Evolutionary conservation across 2,113 vertebrate genomes (phyloP).

Genomic region (Brevimyrus niger): DNA sequence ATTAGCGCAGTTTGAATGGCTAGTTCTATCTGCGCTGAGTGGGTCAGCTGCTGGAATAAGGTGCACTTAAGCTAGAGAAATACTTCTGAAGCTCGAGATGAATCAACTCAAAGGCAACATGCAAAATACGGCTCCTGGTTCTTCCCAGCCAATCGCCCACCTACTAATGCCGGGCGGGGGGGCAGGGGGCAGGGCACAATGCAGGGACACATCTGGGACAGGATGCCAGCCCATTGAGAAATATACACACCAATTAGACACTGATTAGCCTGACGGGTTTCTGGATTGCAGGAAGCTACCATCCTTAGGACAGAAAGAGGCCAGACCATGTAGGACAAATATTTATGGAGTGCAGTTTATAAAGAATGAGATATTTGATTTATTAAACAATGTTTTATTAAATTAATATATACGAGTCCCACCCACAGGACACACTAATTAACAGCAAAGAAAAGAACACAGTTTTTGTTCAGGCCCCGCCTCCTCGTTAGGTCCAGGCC

Average conservation of each 20-base stretch:
- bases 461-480: not conserved
- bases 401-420: not conserved
- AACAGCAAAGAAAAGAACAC: too few species aligned
- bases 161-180: not conserved
- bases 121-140: not conserved
- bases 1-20: slow-evolving; percentile 44
- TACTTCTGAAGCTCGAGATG: slow-evolving; percentile 39
- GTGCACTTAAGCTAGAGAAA: slow-evolving; percentile 36
- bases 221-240: not conserved
- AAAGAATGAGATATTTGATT: not conserved
- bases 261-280: not conserved
- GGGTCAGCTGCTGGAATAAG: slow-evolving; percentile 39
- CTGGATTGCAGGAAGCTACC: not conserved
- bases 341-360: not conserved
- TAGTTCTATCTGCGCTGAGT: slow-evolving; percentile 41
- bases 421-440: not conserved
- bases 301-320: not conserved
- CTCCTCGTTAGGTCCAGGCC: too few species aligned
- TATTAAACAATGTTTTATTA: not conserved
- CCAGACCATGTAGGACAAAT: not conserved
- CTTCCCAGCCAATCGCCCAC: not conserved
- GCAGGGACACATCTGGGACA: not conserved
- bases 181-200: not conserved
- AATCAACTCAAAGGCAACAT: not conserved
- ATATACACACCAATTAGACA: not conserved